Base-by-base conservation (phyloP, 2,888 invertebrate genomes). In the Philereme vetulata region DNA sequence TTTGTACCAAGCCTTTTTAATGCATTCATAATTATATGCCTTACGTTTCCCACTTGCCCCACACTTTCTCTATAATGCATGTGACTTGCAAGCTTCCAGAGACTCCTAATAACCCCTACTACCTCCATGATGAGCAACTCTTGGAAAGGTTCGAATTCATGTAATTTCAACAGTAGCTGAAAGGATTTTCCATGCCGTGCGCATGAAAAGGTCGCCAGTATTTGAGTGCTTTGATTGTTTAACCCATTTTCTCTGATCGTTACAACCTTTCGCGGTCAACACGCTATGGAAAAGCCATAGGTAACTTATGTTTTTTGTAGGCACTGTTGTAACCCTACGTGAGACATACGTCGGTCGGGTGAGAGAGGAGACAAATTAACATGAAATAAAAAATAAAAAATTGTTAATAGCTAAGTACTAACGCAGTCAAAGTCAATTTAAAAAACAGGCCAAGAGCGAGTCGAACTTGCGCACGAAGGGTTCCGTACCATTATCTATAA, bases 61-160 rank as follows among this genome's bases (percentile, higher is more conserved):
- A 38, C 51, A 59, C 60, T 47, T 65, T 74, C 70, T 72, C 69
- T 71, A 76, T 84, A 85, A 84, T 84, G 85, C 86, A 87, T 81
- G 88, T 87, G 88, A 88, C 88, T 87, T 87, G 88, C 87, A 84
- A 77, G 80, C 74, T 72, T 53, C 76, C 78, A 74, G 69, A 70
- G 71, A 69, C 62, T 66, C 68, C 62, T 78, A 79, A 80, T 80
- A 80, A 77, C 80, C 78, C 79, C 71, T 79, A 75, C 75, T 65
- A 69, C 67, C 65, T 60, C 70, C 70, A 71, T 71, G 72, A 72
- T 73, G 66, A 54, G 54, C 59, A 56, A 32, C 63, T 52, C 58
- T 47, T 49, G 54, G 44, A 58, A 62, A 50, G 34, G 42, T 40
- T 51, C 58, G 11, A 51, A 56, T 32, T 51, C 51, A 62, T 51